These are phyloP conservation scores for Lysandra coridon DNA, from an alignment of 2,888 invertebrate species.

Conservation along the genomic window DNA sequence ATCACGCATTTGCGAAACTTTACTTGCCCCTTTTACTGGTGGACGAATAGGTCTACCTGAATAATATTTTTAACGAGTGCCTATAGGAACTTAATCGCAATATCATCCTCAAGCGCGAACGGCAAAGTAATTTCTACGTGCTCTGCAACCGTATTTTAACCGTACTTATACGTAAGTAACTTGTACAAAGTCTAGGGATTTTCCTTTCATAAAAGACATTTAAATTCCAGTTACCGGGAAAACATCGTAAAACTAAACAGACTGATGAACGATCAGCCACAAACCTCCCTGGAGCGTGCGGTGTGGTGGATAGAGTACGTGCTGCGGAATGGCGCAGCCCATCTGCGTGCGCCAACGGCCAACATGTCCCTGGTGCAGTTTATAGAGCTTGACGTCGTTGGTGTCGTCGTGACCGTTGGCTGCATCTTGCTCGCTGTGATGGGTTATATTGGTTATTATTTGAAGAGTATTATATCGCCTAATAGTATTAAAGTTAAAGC, in stretches of 20 bases:
- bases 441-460: slow-evolving; percentile 1
- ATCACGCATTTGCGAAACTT: neutral
- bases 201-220: neutral
- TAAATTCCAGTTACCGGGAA: slow-evolving; percentile 41
- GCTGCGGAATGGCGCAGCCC: slow-evolving; percentile 46
- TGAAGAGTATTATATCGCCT: neutral
- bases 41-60: too few species aligned
- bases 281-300: slow-evolving; percentile 47
- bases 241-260: slow-evolving; percentile 43
- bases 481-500: neutral
- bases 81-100: neutral
- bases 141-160: too few species aligned
- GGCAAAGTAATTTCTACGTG: too few species aligned
- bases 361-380: slow-evolving; percentile 44
- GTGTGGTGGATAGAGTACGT: slow-evolving; percentile 53
- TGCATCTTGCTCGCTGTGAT: neutral
- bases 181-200: too few species aligned
- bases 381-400: slow-evolving; percentile 41
- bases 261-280: slow-evolving; percentile 44
- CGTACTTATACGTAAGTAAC: too few species aligned
- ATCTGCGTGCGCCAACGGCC: slow-evolving; percentile 45
- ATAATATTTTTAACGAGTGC: neutral
- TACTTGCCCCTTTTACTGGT: too few species aligned
- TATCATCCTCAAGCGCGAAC: neutral
- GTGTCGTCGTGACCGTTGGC: neutral